Evolutionary conservation across 2,888 invertebrate genomes (phyloP).

Genomic region (Andrena flavipes): DNA sequence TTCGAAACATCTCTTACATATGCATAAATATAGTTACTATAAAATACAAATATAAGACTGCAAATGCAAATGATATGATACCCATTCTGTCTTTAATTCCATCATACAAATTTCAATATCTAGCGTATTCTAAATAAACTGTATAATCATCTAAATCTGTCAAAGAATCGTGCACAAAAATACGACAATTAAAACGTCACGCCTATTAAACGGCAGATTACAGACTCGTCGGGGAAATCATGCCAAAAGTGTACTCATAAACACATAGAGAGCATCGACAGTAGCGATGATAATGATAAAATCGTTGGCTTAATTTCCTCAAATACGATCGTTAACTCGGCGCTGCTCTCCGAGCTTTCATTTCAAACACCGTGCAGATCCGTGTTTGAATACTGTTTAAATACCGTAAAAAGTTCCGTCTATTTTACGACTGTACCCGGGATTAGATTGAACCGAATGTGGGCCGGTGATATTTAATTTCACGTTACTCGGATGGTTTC

Average conservation of each 20-base stretch:
- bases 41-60: neutral
- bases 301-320: conserved; percentile 53
- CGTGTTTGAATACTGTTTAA: conserved; percentile 73
- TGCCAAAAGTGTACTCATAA: conserved; percentile 10
- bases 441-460: conserved; percentile 92
- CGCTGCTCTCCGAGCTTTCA: conserved; percentile 22
- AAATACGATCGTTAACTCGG: conserved; percentile 44
- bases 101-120: neutral
- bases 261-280: conserved; percentile 13
- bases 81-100: neutral
- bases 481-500: conserved; percentile 89
- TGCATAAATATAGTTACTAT: neutral
- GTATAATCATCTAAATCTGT: neutral
- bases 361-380: conserved; percentile 60
- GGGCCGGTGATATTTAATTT: conserved; percentile 93
- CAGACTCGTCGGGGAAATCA: conserved; percentile 1
- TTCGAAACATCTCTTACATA: no score
- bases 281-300: conserved; percentile 42
- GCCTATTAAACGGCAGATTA: conserved; percentile 7
- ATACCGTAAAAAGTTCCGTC: conserved; percentile 86
- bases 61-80: neutral
- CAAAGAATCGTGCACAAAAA: neutral
- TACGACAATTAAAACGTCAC: neutral
- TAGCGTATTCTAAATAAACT: neutral
- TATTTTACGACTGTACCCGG: conserved; percentile 92